These are phyloP conservation scores for Perodicticus potto DNA, from an alignment of 2,797 vertebrate genomes.

Conservation along the genomic window DNA sequence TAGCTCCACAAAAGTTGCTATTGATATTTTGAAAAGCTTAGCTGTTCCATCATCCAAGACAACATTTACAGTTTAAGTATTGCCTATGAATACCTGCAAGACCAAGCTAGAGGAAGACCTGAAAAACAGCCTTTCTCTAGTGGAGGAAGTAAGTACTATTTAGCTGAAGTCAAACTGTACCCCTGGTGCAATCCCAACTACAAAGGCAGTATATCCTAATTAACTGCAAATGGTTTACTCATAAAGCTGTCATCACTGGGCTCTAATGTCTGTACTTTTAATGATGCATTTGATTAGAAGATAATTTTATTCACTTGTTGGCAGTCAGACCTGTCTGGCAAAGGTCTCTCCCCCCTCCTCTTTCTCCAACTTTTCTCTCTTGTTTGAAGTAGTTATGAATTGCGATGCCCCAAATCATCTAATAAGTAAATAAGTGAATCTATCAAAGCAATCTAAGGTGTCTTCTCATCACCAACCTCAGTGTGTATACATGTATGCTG, in stretches of 20 bases:
- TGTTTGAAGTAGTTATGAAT: conserved; percentile 59
- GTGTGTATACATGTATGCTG: background rate
- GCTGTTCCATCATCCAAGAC: background rate
- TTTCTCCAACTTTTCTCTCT: conserved; percentile 6
- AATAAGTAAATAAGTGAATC: conserved; percentile 32
- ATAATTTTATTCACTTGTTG: conserved; percentile 79
- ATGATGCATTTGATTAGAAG: conserved; percentile 86
- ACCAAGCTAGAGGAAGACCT: background rate
- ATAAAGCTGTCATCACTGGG: conserved; percentile 82
- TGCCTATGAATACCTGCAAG: background rate
- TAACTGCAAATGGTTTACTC: conserved; percentile 83
- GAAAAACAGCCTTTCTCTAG: background rate
- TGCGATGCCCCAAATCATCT: conserved; percentile 1
- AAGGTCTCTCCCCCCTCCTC: conserved; percentile 32
- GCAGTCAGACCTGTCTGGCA: conserved; percentile 71
- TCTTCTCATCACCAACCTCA: background rate
- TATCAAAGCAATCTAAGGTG: background rate
- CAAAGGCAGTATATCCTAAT: conserved; percentile 84
- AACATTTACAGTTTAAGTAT: conserved; percentile 12
- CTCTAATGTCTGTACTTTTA: conserved; percentile 84
- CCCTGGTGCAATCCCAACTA: conserved; percentile 57
- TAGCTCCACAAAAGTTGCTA: background rate
- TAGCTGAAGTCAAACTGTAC: conserved; percentile 66
- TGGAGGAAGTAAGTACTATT: conserved; percentile 50
- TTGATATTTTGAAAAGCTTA: conserved; percentile 48